Evolutionary conservation across 2,888 invertebrate genomes (phyloP), one percentile per base, ranked within the genome.

Genomic region (Hyles lineata): DNA sequence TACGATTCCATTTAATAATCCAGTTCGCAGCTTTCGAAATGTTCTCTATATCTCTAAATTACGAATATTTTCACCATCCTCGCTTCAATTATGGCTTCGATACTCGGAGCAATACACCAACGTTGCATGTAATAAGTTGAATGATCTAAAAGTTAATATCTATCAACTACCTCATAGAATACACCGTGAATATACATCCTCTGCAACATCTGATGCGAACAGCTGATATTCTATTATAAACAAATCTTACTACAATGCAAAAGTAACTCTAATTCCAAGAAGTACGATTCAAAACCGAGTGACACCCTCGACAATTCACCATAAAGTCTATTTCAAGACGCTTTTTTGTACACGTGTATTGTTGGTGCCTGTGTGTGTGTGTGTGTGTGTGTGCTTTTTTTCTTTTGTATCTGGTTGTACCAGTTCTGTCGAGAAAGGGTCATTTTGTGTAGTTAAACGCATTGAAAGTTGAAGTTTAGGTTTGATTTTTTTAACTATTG

Each of bases 361-460:
- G 60, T 60, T 43, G 21, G 35, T 59, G 55, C 52, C 52, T 73
- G 62, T 61, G 29, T 70, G 35, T 70, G 62, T 74, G 74, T 79
- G 78, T 78, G 77, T 78, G 79, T 75, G 76, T 76, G n/a, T n/a
- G n/a, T n/a, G n/a, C 74, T 77, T 76, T 79, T 77, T 79, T 55
- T 55, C 55, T 76, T 74, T 76, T 75, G 73, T 78, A 77, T 73
- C 76, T 80, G 76, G 75, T 77, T 77, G 75, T 77, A 79, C 75
- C 77, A 78, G 80, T 81, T 79, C 77, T 67, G 67, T 67, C 78
- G 77, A 75, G 80, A 82, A 83, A 80, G 86, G 86, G 85, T 85
- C 84, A 86, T 80, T 85, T 83, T 81, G 85, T 83, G 83, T 82
- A 84, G 82, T 83, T 78, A 82, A 83, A 81, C 77, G 76, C 78